phyloP scores from a whole-genome alignment of 2,797 vertebrate species.

The Aplochiton taeniatus region DNA sequence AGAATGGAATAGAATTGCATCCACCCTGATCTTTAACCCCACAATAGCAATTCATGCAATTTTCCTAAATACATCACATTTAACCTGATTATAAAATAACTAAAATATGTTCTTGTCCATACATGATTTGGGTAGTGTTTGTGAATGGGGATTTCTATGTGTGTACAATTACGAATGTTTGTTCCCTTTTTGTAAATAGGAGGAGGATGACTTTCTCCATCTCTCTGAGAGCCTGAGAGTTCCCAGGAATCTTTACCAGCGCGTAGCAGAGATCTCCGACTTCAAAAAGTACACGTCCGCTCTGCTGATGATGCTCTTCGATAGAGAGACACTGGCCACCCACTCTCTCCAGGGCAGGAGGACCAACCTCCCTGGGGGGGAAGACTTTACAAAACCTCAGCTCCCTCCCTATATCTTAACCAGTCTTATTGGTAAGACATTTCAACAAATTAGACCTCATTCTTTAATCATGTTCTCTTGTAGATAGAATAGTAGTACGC shows the following conservation, averaged over 20 bases:
- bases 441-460: neutral
- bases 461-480: too few species aligned
- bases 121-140: neutral
- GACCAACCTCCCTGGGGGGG: slow-evolving; percentile 64
- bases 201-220: slow-evolving; percentile 60
- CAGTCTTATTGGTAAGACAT: slow-evolving; percentile 63
- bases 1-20: too few species aligned
- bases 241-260: slow-evolving; percentile 69
- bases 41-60: too few species aligned
- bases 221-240: slow-evolving; percentile 68
- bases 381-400: slow-evolving; percentile 67
- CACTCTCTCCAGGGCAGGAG: slow-evolving; percentile 74
- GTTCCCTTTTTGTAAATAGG: slow-evolving; percentile 20
- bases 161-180: neutral
- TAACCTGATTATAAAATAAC: too few species aligned
- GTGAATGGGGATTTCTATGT: neutral
- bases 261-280: slow-evolving; percentile 68
- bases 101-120: too few species aligned
- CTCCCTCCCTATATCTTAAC: slow-evolving; percentile 72
- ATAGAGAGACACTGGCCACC: slow-evolving; percentile 73
- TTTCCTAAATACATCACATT: too few species aligned
- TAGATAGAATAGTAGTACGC: too few species aligned
- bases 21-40: too few species aligned
- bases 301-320: slow-evolving; percentile 73
- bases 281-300: slow-evolving; percentile 76